Evolutionary conservation across 2,888 invertebrate species (phyloP), one percentile per base, ranked within the genome.

Genomic region (Colletes collaris): DNA sequence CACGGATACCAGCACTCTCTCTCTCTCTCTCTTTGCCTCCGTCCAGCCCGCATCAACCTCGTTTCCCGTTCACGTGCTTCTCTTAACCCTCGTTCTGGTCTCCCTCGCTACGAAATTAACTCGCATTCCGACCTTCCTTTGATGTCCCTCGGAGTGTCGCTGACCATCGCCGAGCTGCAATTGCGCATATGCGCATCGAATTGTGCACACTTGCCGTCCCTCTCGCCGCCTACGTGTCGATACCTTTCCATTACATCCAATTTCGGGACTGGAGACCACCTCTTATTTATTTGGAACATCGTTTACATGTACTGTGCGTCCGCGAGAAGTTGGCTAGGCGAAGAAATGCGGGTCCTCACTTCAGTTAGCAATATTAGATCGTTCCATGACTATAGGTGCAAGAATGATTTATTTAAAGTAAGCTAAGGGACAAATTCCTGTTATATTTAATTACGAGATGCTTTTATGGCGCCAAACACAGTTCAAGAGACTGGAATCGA

Each of bases 61-160:
- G 46, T n/a, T 11, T 40, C 13, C 37, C 53, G 27, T 2, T 27
- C 27, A 27, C 27, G 8, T 46, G 13, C 63, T 50, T 49, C 76
- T 79, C 70, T 59, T 63, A 64, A 79, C 62, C 63, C 74, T 73
- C 73, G 10, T 64, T 59, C 64, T 50, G 55, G 19, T 13, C 27
- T 13, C 37, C 60, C 60, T 49, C 4, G 62, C 53, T 63, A 55
- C 66, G 55, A 78, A 84, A 85, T 84, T 85, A 84, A 77, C 78
- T 76, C 64, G 63, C 76, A 75, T 79, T 77, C 67, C 73, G 60
- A 53, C 55, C 35, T 63, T 60, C 76, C 84, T 85, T 85, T 85
- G 84, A 85, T 84, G 82, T 82, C 46, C 62, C 67, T n/a, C 68
- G 10, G 50, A 67, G 76, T 83, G 73, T 67, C 52, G 67, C 19